Evolutionary conservation across 2,113 vertebrate genomes (phyloP).

Genomic region (Brienomyrus longianalis): DNA sequence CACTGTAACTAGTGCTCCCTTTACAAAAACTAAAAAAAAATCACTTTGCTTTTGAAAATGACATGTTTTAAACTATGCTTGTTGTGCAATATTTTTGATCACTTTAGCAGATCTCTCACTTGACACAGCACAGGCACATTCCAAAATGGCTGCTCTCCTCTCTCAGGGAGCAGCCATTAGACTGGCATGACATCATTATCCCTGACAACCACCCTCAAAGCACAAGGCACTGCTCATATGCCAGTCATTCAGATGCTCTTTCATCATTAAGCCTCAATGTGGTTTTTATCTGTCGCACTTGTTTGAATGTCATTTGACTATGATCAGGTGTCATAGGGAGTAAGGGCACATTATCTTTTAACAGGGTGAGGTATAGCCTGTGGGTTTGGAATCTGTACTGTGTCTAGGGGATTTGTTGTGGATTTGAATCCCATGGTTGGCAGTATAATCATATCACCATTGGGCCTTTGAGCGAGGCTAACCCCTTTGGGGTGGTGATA

Average conservation of each 20-base stretch:
- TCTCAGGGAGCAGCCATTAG: not conserved
- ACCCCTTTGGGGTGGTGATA: not conserved
- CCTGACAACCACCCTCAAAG: not conserved
- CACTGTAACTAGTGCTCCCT: not conserved
- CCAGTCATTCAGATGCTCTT: not conserved
- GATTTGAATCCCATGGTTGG: not conserved
- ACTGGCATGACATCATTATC: not conserved
- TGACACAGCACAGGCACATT: not conserved
- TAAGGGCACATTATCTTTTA: not conserved
- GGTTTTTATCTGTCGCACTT: not conserved
- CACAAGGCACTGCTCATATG: not conserved
- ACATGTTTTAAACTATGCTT: not conserved
- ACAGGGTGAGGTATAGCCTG: not conserved
- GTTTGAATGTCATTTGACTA: not conserved
- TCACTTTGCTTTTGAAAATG: not conserved
- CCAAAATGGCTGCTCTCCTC: not conserved
- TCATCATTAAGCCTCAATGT: not conserved
- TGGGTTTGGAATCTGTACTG: not conserved
- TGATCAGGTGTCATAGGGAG: not conserved
- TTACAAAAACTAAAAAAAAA: not conserved
- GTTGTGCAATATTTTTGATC: not conserved
- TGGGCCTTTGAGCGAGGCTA: not conserved
- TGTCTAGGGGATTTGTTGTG: not conserved
- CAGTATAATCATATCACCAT: not conserved
- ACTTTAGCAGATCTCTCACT: not conserved